Percentiles rank a stretch among this genome's conserved stretches.
Conservation (phyloP, 2,797 vertebrate species). For the Sylvia borin region DNA sequence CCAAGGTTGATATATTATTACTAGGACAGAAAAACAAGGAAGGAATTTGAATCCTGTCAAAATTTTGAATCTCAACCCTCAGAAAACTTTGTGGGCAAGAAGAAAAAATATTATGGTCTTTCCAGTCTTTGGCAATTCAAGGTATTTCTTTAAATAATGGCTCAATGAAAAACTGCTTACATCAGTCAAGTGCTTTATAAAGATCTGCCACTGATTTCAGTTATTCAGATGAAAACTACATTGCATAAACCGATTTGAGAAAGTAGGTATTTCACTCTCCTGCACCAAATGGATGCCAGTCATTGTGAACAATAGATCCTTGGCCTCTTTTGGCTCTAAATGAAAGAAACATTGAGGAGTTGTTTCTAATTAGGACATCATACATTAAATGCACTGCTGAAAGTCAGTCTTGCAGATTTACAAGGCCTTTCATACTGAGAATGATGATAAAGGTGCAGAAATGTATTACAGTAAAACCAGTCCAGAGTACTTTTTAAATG, state of each 20-base stretch:
- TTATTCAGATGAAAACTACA: constrained; percentile 3
- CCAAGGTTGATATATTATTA: neutral
- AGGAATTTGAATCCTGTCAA: neutral
- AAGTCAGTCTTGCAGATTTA: constrained; percentile 21
- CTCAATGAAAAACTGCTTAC: neutral
- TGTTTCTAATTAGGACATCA: constrained; percentile 42
- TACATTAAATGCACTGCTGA: neutral
- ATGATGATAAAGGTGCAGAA: neutral
- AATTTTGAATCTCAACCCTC: neutral
- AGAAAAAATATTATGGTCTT: neutral
- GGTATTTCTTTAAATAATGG: neutral
- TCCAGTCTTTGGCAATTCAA: neutral
- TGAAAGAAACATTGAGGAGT: constrained; percentile 14
- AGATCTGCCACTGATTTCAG: neutral
- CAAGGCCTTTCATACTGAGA: neutral
- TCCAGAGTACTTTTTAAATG: neutral
- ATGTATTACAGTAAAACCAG: neutral
- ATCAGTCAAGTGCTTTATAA: neutral
- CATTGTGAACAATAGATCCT: neutral
- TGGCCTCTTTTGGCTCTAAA: constrained; percentile 33
- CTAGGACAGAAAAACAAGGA: neutral
- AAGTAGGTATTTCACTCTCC: neutral
- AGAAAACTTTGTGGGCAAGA: neutral
- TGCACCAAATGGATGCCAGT: constrained; percentile 3
- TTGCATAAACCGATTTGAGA: neutral